These are phyloP conservation scores for Coelinius sp. DNA, from an alignment of 2,888 invertebrate species.

Conservation along the genomic window DNA sequence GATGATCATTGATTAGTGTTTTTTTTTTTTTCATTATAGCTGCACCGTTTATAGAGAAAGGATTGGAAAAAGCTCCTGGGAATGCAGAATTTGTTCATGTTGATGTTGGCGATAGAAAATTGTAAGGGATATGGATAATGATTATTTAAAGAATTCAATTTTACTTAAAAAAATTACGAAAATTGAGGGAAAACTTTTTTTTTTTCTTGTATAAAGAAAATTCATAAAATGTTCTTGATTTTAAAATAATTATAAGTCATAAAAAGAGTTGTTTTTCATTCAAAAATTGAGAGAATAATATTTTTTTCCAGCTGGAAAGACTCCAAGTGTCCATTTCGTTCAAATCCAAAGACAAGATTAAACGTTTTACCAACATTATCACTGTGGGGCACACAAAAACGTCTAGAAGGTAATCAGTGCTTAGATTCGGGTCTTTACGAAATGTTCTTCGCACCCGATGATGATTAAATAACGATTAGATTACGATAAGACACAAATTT, in stretches of 20 bases:
- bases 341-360: conserved; percentile 79
- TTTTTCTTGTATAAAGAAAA: background rate
- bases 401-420: conserved; percentile 85
- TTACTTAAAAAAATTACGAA: background rate
- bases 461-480: conserved; percentile 74
- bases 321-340: conserved; percentile 84
- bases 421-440: conserved; percentile 81
- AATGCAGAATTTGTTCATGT: conserved; percentile 81
- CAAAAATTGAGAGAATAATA: background rate
- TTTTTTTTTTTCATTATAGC: conserved; percentile 73
- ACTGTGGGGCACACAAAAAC: conserved; percentile 83
- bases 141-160: background rate
- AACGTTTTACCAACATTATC: conserved; percentile 87
- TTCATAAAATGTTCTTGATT: conserved; percentile 23
- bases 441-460: conserved; percentile 85
- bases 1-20: background rate
- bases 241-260: conserved; percentile 44
- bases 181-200: background rate
- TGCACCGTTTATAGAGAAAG: conserved; percentile 82
- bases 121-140: conserved; percentile 74
- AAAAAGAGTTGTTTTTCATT: background rate
- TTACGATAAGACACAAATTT: conserved; percentile 17
- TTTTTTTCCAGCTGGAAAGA: conserved; percentile 85
- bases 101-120: conserved; percentile 82
- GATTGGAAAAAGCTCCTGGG: conserved; percentile 75